Evolutionary conservation across 2,113 vertebrate species (phyloP), one percentile per base, ranked within the genome.

Genomic region (Dicentrarchus labrax): DNA sequence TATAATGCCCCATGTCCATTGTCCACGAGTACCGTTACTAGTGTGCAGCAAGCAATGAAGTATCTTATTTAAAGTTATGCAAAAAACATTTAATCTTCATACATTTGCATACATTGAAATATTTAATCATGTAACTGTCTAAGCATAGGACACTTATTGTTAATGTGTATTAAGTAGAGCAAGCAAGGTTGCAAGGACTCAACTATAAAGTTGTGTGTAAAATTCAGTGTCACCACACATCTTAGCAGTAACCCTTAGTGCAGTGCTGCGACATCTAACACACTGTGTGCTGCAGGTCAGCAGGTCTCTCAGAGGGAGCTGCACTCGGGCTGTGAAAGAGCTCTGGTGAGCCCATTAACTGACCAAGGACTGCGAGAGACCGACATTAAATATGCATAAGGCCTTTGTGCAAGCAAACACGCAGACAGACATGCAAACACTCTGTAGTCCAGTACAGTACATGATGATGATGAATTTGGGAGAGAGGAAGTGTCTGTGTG

Each of bases 311-410:
- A 12, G 62, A 67, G 47, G 8, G 41, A 78, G 57, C 50, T 30
- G 48, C 61, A 2, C 54, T 53, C 78, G 62, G 43, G 50, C 72
- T 48, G 74, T 45, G 78, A 51, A 68, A 36, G 19, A 67, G 72
- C 75, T 78, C 64, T 39, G 56, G 50, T 30, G 10, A 41, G 41
- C 45, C 80, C 81, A 62, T 90, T 88, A 82, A 79, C 76, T 69
- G 80, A 59, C 73, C 85, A 21, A 60, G 68, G 59, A 10, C 76
- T 72, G 16, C 53, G 78, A 83, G 76, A 82, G 73, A 24, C 30
- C 0, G 24, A 53, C 73, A 80, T 91, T 83, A 89, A 88, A 85
- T 85, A 86, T 88, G 82, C 71, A 91, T 62, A 39, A 81, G 74
- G 72, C 80, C 72, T 51, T 59, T 30, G 7, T 80, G 47, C 47